Percentiles rank a stretch among this genome's conserved stretches.
Conservation (phyloP, 2,888 invertebrate species). For the Julus scandinavius region DNA sequence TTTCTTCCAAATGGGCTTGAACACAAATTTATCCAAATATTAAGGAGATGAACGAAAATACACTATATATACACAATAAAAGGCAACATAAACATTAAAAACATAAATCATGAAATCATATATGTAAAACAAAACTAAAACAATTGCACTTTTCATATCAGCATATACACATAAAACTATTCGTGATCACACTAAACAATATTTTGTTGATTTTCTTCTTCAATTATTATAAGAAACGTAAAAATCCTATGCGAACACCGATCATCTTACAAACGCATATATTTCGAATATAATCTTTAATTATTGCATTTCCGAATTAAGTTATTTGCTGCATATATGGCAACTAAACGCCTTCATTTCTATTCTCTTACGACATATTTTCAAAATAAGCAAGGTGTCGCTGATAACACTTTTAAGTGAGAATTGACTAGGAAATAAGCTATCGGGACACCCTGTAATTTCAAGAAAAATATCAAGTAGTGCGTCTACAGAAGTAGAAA, state of each 20-base stretch:
- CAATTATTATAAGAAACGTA: conserved; percentile 35
- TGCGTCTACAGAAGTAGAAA: background rate
- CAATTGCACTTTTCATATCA: conserved; percentile 8
- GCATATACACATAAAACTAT: conserved; percentile 25
- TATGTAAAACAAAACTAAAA: conserved; percentile 1
- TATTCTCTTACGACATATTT: background rate
- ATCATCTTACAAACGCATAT: conserved; percentile 13
- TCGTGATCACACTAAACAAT: conserved; percentile 33
- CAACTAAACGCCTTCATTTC: background rate
- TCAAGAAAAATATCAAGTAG: background rate
- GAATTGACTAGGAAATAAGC: background rate
- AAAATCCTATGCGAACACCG: conserved; percentile 33
- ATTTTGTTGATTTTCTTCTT: background rate
- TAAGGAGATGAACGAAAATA: background rate
- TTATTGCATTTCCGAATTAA: conserved; percentile 37
- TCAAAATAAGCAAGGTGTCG: background rate
- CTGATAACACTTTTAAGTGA: background rate
- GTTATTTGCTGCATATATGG: background rate
- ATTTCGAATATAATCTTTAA: background rate
- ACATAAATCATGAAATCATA: background rate
- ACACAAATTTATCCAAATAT: conserved; percentile 23
- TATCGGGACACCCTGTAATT: background rate
- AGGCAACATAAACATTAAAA: conserved; percentile 15
- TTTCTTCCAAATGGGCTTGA: background rate
- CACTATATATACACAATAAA: conserved; percentile 42